Evolutionary conservation across 2,797 vertebrate species (phyloP), one percentile per base, ranked within the genome.

Genomic region (Aythya fuligula): DNA sequence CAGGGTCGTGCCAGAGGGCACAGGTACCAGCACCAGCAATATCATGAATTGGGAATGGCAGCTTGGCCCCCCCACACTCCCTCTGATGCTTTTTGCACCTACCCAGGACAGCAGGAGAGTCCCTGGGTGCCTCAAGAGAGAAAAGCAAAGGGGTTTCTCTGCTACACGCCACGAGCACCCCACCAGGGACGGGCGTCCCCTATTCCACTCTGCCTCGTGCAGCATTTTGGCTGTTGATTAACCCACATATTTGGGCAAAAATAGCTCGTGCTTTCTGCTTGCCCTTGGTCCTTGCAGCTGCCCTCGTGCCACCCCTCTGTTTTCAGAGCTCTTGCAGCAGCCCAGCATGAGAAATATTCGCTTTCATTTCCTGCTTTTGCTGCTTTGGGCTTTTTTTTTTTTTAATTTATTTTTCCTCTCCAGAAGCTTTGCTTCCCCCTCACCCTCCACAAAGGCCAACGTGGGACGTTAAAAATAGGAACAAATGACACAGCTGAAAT

Each of bases 401-500:
- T 67, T 5, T 17, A 13, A 58, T 30, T 45, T 64, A 13, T 39
- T 54, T 80, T 71, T 6, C 18, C 10, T 34, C 38, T 67, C 17
- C 73, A 43, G 58, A 60, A 78, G 60, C 27, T 90, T 69, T 62
- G 54, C 87, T 85, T 94, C 73, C 90, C 74, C 74, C 45, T 93
- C 80, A 39, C 70, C 56, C 66, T 86, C 78, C 70, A n/a, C 22
- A 32, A 79, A 86, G 54, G 21, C 41, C n/a, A 10, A 8, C 4
- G 57, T 19, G 19, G 25, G 51, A 32, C 57, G 24, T 82, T 90
- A 86, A 91, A 96, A 94, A 91, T 66, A 94, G 87, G 61, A 80
- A 57, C 54, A 32, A 73, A 16, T 41, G 22, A 28, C 18, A 51
- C 69, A 16, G 83, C 66, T 36, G 36, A 13, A 38, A 20, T 6